Evolutionary conservation across 1,140 invertebrate species (phyloP), one percentile per base, ranked within the genome.

Genomic region (Heliothis subflexa): DNA sequence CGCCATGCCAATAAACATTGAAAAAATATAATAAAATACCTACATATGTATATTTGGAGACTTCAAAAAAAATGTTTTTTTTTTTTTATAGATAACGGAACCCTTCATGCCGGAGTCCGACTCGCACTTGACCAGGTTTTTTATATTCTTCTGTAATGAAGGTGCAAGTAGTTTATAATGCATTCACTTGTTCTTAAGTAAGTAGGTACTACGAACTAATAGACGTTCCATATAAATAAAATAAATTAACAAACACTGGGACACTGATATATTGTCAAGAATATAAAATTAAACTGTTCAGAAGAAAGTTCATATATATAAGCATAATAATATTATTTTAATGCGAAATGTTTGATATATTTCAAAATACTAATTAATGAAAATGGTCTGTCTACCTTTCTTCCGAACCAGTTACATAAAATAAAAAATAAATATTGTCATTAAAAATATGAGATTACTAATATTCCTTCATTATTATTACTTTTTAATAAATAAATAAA

Each of bases 381-480:
- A 40, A 40, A 9, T 40, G 0, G 9, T 40, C 5, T 0, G 33
- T 1, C 21, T 25, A 25, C 33, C 33, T 40, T 40, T 40, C 33
- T 40, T 40, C 33, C 33, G 33, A 40, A 40, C 5, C 5, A 40
- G 33, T 0, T 40, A 64, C 40, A 64, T 52, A 55, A 55, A 33
- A 16, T n/a, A 70, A 70, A 18, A 16, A 49, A 45, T 10, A 10
- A 45, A 64, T 47, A 49, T 50, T 68, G 64, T 68, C 64, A 68
- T 68, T 45, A 68, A 11, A 50, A 14, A 25, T 47, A 52, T 50
- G 64, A 68, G 64, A 68, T 68, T 68, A 25, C 64, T 68, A 50
- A 50, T 50, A 68, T 45, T 66, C 16, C 64, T 25, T 18, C 12
- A 16, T 49, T 7, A 50, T 66, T 40, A 25, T 68, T 50, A 13